Evolutionary conservation across 2,113 vertebrate genomes (phyloP).

Genomic region (Upupa epops): DNA sequence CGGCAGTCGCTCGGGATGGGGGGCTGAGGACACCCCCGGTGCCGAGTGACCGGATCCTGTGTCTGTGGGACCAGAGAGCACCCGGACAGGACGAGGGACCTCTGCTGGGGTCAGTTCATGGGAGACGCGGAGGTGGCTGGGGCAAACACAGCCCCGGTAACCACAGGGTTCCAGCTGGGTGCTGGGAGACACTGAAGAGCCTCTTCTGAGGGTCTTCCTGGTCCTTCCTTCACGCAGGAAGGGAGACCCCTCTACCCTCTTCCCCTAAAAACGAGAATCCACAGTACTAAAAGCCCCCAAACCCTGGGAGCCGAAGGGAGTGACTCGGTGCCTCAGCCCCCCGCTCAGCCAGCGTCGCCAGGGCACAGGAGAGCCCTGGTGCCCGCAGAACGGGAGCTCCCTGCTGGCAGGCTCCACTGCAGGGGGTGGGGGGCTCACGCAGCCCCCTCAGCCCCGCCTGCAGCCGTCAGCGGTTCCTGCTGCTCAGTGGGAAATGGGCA

Average conservation of each 20-base stretch:
- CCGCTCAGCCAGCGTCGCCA: no score
- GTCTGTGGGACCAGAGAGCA: no score
- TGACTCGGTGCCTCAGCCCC: not conserved
- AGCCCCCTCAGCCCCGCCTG: no score
- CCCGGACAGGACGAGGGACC: not conserved
- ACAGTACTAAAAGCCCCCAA: no score
- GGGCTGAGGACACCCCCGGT: accelerated
- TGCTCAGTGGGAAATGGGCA: not conserved
- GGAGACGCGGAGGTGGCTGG: no score
- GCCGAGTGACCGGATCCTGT: not conserved
- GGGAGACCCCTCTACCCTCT: not conserved
- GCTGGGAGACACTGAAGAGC: not conserved
- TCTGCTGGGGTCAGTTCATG: not conserved
- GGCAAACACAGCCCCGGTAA: not conserved
- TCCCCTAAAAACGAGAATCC: not conserved
- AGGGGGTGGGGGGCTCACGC: no score
- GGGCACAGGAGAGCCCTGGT: no score
- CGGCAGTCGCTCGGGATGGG: accelerated
- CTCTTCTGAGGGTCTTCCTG: not conserved
- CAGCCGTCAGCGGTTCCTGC: not conserved
- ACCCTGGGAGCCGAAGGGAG: not conserved
- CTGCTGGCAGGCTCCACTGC: not conserved
- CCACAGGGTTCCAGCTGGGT: not conserved
- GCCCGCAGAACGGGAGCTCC: not conserved
- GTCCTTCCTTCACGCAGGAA: not conserved